These are phyloP conservation scores for Procambarus virginalis DNA, from an alignment of 1,140 invertebrate genomes.

Conservation along the genomic window DNA sequence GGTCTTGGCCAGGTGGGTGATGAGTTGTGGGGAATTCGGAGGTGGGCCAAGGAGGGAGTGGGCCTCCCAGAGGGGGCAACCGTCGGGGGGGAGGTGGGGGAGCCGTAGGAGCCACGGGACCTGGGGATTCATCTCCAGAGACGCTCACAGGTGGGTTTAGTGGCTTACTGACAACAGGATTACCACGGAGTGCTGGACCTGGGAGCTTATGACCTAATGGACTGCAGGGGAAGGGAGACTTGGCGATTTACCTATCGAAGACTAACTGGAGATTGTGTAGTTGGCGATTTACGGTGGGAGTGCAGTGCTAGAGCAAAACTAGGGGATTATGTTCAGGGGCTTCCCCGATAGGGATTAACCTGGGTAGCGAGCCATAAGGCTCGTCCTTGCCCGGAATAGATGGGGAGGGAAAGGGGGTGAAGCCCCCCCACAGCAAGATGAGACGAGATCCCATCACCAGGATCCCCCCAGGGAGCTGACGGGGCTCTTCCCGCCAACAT, in stretches of 20 bases:
- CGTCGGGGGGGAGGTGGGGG: neutral
- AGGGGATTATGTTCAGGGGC: neutral
- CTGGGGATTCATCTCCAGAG: neutral
- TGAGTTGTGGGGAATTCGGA: too few relatives aligned
- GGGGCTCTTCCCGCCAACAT: neutral
- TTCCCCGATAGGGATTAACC: neutral
- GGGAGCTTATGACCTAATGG: neutral
- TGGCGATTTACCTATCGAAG: too few relatives aligned
- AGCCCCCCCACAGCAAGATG: neutral
- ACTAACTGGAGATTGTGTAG: too few relatives aligned
- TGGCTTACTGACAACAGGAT: neutral
- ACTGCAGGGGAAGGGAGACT: too few relatives aligned
- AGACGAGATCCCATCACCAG: neutral
- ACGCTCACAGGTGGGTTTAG: too few relatives aligned
- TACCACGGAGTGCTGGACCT: neutral
- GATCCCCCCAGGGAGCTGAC: neutral
- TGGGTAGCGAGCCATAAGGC: neutral
- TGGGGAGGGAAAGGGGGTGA: neutral
- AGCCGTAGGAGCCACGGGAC: neutral
- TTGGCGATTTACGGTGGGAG: too few relatives aligned
- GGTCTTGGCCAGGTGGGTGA: neutral
- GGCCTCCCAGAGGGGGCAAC: neutral
- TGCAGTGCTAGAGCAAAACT: neutral
- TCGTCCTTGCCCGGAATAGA: too few relatives aligned
- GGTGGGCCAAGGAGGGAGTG: too few relatives aligned